Evolutionary conservation across 2,888 invertebrate genomes (phyloP).

Genomic region (Muschampia plurimacula): DNA sequence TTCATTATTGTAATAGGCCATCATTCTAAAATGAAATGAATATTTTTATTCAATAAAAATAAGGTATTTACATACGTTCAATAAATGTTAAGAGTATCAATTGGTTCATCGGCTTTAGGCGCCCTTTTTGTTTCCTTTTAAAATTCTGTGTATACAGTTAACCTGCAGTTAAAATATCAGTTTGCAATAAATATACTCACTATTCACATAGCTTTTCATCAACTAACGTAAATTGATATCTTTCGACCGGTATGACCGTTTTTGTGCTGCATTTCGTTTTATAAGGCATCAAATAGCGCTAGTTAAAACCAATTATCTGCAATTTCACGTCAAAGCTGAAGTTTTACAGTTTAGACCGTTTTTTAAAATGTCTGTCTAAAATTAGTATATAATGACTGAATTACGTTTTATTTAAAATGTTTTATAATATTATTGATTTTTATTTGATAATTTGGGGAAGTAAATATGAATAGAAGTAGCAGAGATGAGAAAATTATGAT

Average conservation of each 20-base stretch:
- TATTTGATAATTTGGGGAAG: neutral
- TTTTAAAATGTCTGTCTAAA: neutral
- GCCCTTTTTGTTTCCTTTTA: too few species aligned
- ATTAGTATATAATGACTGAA: neutral
- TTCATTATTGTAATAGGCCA: constrained; percentile 14
- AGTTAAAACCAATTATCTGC: constrained; percentile 13
- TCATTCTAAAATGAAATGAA: too few species aligned
- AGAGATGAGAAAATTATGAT: too few species aligned
- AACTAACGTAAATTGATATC: neutral
- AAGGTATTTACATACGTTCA: too few species aligned
- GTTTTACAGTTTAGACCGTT: too few species aligned
- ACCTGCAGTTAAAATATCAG: constrained; percentile 7
- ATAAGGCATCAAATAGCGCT: constrained; percentile 8
- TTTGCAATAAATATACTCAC: constrained; percentile 9
- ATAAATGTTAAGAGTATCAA: too few species aligned
- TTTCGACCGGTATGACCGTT: neutral
- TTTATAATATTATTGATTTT: neutral
- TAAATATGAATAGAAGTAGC: too few species aligned
- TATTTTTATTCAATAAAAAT: too few species aligned
- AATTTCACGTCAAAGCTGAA: constrained; percentile 3
- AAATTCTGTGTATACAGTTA: too few species aligned
- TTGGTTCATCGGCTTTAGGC: too few species aligned
- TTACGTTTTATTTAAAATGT: neutral
- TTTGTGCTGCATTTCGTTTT: constrained; percentile 24
- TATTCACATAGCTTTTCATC: constrained; percentile 9